Evolutionary conservation across 2,797 vertebrate genomes (phyloP).

Genomic region (Xenentodon cancila): DNA sequence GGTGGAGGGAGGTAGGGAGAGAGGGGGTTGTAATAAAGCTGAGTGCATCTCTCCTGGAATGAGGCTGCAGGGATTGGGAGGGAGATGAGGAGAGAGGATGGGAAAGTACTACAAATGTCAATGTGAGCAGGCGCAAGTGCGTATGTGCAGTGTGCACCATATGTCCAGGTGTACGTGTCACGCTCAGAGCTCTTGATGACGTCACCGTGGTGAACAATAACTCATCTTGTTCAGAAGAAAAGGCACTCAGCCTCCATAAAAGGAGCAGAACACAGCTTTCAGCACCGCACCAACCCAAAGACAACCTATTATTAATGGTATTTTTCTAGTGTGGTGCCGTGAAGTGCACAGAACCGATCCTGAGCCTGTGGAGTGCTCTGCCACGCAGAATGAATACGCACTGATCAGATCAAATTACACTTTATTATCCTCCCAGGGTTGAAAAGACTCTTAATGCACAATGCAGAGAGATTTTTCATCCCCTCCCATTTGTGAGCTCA

Average conservation of each 20-base stretch:
- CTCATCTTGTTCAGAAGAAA: conserved; percentile 44
- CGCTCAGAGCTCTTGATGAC: conserved; percentile 19
- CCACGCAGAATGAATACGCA: conserved; percentile 48
- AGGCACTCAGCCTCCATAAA: conserved; percentile 41
- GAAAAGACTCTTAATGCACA: conserved; percentile 25
- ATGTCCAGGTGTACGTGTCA: conserved; percentile 31
- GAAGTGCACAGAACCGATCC: conserved; percentile 39
- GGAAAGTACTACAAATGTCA: conserved; percentile 42
- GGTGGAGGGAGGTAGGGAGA: conserved; percentile 34
- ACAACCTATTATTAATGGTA: conserved; percentile 44
- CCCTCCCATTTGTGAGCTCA: conserved; percentile 29
- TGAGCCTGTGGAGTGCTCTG: conserved; percentile 23
- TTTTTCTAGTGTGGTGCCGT: conserved; percentile 11
- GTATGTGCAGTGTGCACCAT: conserved; percentile 17
- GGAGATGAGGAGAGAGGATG: conserved; percentile 22
- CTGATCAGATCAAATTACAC: conserved; percentile 53
- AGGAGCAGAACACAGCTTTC: conserved; percentile 41
- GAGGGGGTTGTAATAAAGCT: conserved; percentile 77
- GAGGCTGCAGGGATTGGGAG: conserved; percentile 50
- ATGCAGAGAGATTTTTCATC: conserved; percentile 1
- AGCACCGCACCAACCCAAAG: conserved; percentile 32
- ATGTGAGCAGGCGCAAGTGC: conserved; percentile 17
- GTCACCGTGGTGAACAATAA: conserved; percentile 60
- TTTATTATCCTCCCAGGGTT: conserved; percentile 22
- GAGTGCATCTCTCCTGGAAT: conserved; percentile 81